These are phyloP conservation scores for Caenorhabditis sp. DNA, from an alignment of 2,888 invertebrate species.

Conservation along the genomic window DNA sequence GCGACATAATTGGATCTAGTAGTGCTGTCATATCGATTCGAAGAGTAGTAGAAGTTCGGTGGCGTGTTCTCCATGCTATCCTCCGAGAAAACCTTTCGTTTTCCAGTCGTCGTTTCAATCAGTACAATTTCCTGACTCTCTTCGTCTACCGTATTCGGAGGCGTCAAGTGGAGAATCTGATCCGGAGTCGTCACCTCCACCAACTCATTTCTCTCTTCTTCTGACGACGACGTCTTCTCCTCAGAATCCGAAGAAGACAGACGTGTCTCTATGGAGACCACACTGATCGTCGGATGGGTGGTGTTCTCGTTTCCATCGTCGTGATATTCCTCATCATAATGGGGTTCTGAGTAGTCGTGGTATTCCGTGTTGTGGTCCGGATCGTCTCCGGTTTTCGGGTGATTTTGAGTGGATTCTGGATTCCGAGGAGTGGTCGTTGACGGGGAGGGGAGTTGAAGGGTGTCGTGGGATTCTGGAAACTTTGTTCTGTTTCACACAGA, in stretches of 20 bases:
- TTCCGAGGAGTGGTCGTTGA: background rate
- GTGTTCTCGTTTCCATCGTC: constrained; percentile 33
- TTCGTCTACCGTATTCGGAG: constrained; percentile 15
- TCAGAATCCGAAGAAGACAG: background rate
- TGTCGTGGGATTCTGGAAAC: background rate
- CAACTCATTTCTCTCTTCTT: constrained; percentile 22
- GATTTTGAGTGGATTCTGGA: background rate
- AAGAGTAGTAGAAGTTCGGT: constrained; percentile 71
- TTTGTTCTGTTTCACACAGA: too few species aligned
- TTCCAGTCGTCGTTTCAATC: constrained; percentile 53
- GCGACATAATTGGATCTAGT: constrained; percentile 60
- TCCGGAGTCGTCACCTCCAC: constrained; percentile 53
- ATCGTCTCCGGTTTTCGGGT: constrained; percentile 2
- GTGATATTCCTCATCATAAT: constrained; percentile 56
- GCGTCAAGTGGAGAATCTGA: constrained; percentile 35
- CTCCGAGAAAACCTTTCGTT: constrained; percentile 67
- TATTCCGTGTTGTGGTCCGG: constrained; percentile 28
- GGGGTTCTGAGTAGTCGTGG: constrained; percentile 40
- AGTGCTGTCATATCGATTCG: constrained; percentile 59
- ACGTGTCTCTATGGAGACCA: constrained; percentile 60
- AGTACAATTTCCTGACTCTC: background rate
- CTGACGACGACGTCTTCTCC: background rate
- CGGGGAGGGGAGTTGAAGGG: constrained; percentile 9
- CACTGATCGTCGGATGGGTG: constrained; percentile 58
- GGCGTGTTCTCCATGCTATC: constrained; percentile 72